Evolutionary conservation across 1,140 invertebrate genomes (phyloP).

Genomic region (Phortica variegata): DNA sequence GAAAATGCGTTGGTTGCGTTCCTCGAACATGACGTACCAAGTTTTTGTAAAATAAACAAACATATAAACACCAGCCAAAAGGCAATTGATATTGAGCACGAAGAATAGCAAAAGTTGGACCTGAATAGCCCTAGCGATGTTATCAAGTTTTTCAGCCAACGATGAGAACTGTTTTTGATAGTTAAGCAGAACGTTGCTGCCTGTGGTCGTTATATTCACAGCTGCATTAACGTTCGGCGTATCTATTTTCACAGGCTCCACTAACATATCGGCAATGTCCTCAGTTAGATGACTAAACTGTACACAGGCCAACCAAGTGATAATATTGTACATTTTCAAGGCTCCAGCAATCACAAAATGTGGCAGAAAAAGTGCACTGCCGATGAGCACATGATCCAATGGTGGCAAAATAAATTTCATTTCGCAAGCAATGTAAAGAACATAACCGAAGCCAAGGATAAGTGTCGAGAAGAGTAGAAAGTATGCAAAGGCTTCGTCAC

Average conservation of each 20-base stretch:
- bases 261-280: slow-evolving; percentile 1
- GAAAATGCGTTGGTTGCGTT: slow-evolving; percentile 30
- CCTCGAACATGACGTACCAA: slow-evolving; percentile 38
- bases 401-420: slow-evolving; percentile 44
- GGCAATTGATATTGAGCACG: slow-evolving; percentile 33
- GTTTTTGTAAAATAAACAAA: slow-evolving; percentile 27
- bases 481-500: slow-evolving; percentile 26
- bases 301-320: slow-evolving; percentile 24
- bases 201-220: neutral
- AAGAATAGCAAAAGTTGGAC: slow-evolving; percentile 31
- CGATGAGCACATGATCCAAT: slow-evolving; percentile 34
- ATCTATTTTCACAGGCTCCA: slow-evolving; percentile 8
- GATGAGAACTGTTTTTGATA: slow-evolving; percentile 15
- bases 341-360: slow-evolving; percentile 34
- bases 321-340: slow-evolving; percentile 26
- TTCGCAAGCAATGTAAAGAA: slow-evolving; percentile 40
- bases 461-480: slow-evolving; percentile 32
- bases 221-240: slow-evolving; percentile 2
- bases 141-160: slow-evolving; percentile 9
- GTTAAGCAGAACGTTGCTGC: slow-evolving; percentile 16
- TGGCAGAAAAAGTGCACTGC: slow-evolving; percentile 34
- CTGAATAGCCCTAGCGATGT: slow-evolving; percentile 19
- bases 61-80: slow-evolving; percentile 30
- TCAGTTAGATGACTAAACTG: slow-evolving; percentile 15
- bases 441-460: slow-evolving; percentile 23